These are phyloP conservation scores for Corythornis vintsioides DNA, from an alignment of 2,113 vertebrate species.

Conservation along the genomic window DNA sequence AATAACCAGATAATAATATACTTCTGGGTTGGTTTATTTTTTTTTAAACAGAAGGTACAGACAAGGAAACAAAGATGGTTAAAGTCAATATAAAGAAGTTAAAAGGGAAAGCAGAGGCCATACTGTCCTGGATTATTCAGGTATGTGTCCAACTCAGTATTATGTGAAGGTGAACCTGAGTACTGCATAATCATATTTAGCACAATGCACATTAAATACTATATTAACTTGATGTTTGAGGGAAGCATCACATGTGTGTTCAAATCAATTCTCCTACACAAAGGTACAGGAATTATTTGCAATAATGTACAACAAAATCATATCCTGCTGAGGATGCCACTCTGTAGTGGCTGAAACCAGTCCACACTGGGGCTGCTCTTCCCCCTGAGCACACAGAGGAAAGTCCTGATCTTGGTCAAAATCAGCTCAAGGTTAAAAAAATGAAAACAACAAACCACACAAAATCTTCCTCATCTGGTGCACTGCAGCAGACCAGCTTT, in stretches of 20 bases:
- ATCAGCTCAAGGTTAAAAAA: neutral
- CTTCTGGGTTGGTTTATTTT: neutral
- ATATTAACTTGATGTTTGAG: neutral
- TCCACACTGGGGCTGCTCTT: neutral
- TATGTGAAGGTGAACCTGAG: neutral
- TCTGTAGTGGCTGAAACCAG: neutral
- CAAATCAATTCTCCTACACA: neutral
- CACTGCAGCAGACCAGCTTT: neutral
- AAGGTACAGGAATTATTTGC: neutral
- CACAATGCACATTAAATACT: neutral
- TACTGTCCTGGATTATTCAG: neutral
- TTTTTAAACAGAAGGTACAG: neutral
- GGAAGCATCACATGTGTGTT: neutral
- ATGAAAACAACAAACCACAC: neutral
- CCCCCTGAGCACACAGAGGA: accelerated
- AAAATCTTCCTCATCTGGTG: neutral
- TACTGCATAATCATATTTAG: neutral
- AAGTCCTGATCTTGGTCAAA: neutral
- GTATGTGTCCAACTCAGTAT: neutral
- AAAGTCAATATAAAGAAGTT: neutral
- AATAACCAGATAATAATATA: neutral
- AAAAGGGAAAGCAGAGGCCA: neutral
- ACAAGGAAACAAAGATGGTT: neutral
- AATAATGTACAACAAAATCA: neutral
- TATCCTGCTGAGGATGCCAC: neutral